Base-by-base conservation (phyloP, 1,140 invertebrate species). In the Venturia canescens region DNA sequence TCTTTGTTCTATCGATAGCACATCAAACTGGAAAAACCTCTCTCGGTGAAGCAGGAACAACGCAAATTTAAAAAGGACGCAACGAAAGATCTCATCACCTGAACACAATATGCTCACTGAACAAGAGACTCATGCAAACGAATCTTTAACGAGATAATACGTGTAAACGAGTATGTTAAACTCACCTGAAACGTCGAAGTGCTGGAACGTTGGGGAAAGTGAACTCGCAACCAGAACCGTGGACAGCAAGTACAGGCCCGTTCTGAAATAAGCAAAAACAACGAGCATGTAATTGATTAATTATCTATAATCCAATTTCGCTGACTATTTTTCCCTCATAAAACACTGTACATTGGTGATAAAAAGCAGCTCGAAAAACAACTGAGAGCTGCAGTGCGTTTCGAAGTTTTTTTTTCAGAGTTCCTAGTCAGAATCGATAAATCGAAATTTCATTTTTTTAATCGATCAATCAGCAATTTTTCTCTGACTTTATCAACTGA, bases 101-200 rank as follows among this genome's bases (percentile, higher is more conserved):
- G n/a, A n/a, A 15, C 13, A 6, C 23, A 15, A 27, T 57, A n/a
- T 23, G 53, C 53, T 57, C 18, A 5, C 0, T 23, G 2, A 57
- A 23, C 53, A 23, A 57, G 53, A 66, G 23, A 66, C 27, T 66
- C 23, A 29, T 66, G 60, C 60, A 26, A 48, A 72, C 26, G 6
- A 15, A 48, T 48, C 38, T 48, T 72, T 23, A 48, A 72, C 44
- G n/a, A 72, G 16, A 38, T 53, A 18, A 48, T n/a, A n/a, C 44
- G 31, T 11, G 29, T 50, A 57, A 76, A 76, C 18, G 26, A 77
- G n/a, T 79, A 60, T 70, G 48, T 18, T 23, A 48, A 53, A 23
- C 86, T 89, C 85, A 90, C 90, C 88, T 44, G 89, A 88, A 86
- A 91, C 81, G 75, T 90, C 87, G 70, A 89, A 89, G 66, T 86